These are phyloP conservation scores for Dissostichus mawsoni DNA, from an alignment of 2,113 vertebrate species.

Conservation along the genomic window DNA sequence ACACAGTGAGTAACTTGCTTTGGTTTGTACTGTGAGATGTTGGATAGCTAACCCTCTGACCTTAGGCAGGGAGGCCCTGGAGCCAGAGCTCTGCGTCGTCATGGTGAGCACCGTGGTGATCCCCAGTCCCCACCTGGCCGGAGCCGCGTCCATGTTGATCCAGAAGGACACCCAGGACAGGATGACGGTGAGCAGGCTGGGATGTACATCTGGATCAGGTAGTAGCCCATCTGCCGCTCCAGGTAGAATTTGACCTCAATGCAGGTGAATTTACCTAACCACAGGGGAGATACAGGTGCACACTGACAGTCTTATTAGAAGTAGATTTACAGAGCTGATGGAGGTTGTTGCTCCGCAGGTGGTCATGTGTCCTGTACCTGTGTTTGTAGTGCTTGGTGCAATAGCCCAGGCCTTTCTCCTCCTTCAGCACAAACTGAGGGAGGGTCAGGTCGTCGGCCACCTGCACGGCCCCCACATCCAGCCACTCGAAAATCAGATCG, in stretches of 20 bases:
- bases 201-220: conserved; percentile 98
- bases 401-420: conserved; percentile 93
- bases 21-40: neutral
- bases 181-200: conserved; percentile 94
- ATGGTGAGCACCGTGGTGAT: conserved; percentile 97
- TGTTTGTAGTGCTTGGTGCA: conserved; percentile 98
- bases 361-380: conserved; percentile 82
- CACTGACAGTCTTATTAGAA: conserved; percentile 53
- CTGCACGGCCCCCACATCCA: conserved; percentile 92
- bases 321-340: conserved; percentile 3
- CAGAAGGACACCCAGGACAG: conserved; percentile 97
- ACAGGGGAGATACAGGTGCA: conserved; percentile 52
- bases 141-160: conserved; percentile 97
- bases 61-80: conserved; percentile 94
- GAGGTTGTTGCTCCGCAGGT: neutral
- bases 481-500: conserved; percentile 94
- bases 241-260: conserved; percentile 97
- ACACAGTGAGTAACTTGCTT: neutral
- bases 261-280: conserved; percentile 94
- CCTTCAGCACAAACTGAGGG: conserved; percentile 93
- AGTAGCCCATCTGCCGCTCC: conserved; percentile 97
- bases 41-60: conserved; percentile 68
- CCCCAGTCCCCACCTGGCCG: conserved; percentile 92
- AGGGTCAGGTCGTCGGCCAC: conserved; percentile 93
- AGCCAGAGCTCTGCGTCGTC: conserved; percentile 96